Evolutionary conservation across 2,888 invertebrate species (phyloP).

Genomic region (Choristoneura rosaceana): DNA sequence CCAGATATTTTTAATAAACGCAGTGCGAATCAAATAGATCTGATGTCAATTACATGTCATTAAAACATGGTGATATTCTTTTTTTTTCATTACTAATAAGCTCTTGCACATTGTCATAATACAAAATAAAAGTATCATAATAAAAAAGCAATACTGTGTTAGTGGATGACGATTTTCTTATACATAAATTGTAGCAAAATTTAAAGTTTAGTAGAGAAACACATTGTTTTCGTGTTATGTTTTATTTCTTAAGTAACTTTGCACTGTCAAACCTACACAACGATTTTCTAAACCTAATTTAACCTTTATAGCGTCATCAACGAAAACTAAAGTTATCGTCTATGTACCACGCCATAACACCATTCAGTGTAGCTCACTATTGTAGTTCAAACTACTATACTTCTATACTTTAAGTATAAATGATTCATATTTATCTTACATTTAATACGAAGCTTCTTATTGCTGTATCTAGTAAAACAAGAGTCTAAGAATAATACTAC

Average conservation of each 20-base stretch:
- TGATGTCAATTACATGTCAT: constrained; percentile 36
- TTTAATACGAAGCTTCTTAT: background rate
- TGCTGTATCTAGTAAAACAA: too few relatives aligned
- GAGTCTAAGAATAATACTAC: too few relatives aligned
- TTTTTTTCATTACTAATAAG: constrained; percentile 21
- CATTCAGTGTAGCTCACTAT: too few relatives aligned
- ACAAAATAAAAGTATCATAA: too few relatives aligned
- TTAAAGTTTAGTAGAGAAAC: background rate
- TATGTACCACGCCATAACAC: too few relatives aligned
- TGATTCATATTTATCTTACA: constrained; percentile 2
- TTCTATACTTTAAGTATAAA: background rate
- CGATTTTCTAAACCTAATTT: background rate
- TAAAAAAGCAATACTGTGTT: constrained; percentile 23
- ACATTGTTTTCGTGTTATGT: background rate
- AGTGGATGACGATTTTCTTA: background rate
- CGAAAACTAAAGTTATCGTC: background rate
- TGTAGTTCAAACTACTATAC: too few relatives aligned
- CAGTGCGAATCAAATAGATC: constrained; percentile 32
- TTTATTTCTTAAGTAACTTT: background rate
- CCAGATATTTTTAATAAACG: constrained; percentile 14
- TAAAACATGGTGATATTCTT: constrained; percentile 19
- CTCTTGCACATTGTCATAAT: constrained; percentile 7
- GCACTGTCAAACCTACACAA: background rate
- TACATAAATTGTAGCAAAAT: background rate
- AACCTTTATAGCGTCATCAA: background rate